phyloP scores from a whole-genome alignment of 2,888 invertebrate genomes.

The Drosophila setosimentum region DNA sequence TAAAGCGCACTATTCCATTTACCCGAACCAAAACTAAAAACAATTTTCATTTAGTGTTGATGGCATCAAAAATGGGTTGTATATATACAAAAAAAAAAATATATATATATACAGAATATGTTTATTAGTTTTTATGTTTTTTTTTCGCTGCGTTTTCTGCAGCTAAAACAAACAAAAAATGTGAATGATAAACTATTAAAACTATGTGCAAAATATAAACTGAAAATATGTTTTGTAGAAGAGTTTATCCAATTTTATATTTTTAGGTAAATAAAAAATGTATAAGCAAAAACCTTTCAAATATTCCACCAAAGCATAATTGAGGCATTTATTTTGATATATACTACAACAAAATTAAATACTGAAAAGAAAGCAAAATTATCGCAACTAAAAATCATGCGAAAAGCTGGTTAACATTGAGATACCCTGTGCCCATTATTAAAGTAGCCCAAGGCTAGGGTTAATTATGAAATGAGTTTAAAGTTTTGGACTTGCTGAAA shows the following conservation, averaged over 20 bases:
- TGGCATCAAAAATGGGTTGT: constrained; percentile 52
- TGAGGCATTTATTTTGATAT: constrained; percentile 66
- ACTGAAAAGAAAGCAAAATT: not conserved
- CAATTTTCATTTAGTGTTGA: constrained; percentile 42
- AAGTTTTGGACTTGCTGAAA: not conserved
- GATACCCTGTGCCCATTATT: constrained; percentile 16
- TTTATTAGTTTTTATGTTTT: not conserved
- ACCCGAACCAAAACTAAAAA: constrained; percentile 15
- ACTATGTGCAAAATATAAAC: constrained; percentile 25
- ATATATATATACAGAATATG: not conserved
- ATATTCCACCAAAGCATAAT: constrained; percentile 47
- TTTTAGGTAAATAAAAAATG: constrained; percentile 10
- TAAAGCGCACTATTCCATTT: constrained; percentile 28
- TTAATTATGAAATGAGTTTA: not conserved
- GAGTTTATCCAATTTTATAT: constrained; percentile 23
- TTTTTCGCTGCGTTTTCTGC: not conserved
- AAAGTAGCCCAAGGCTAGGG: not conserved
- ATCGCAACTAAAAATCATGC: not conserved
- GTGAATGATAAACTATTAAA: constrained; percentile 14
- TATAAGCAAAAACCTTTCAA: constrained; percentile 16
- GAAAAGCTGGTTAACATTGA: not conserved
- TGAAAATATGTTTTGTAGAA: constrained; percentile 13
- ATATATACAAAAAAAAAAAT: constrained; percentile 19
- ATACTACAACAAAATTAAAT: constrained; percentile 13
- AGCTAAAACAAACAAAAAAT: constrained; percentile 4